Evolutionary conservation across 2,888 invertebrate genomes (phyloP), one percentile per base, ranked within the genome.

Genomic region (Drosophila quasianomalipes): DNA sequence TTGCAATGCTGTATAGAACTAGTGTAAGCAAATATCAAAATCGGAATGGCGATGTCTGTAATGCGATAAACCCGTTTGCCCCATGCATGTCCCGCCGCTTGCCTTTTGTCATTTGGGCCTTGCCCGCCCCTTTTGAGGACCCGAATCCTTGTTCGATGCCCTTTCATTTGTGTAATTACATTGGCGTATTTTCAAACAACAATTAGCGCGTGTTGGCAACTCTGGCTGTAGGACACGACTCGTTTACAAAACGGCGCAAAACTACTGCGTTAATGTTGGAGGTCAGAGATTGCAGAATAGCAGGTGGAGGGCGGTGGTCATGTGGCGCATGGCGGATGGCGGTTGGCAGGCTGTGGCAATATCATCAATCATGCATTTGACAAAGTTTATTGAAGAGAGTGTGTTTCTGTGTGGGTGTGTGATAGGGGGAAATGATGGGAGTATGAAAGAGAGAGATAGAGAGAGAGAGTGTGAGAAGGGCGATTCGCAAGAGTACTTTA

Each of bases 281-380:
- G 74, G 63, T 63, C 61, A 57, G 49, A 31, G 60, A 53, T 57
- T 41, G 28, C 35, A 61, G 68, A 31, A 60, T 52, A 22, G 22
- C 28, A 30, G 26, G 19, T 31, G 35, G 62, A 49, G 44, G 44
- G n/a, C 26, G 59, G 39, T n/a, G 19, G 60, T 47, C 16, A 47
- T 22, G 26, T 26, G 60, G 64, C 57, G 28, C 37, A 44, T 31
- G 55, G 39, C 10, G 5, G 12, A 44, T 44, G 57, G 62, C 26
- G 16, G 33, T 22, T 33, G 61, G 49, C 49, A 47, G 47, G 47
- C 52, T 63, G 70, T 64, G 60, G 85, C 74, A 78, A 85, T 83
- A 85, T 83, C 87, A 87, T 85, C 87, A 85, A 85, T 85, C 85
- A 85, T 85, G 80, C 80, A 85, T 85, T 85, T 85, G 83, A 83